These are phyloP conservation scores for Cromileptes altivelis DNA, from an alignment of 2,113 vertebrate genomes.

Conservation along the genomic window DNA sequence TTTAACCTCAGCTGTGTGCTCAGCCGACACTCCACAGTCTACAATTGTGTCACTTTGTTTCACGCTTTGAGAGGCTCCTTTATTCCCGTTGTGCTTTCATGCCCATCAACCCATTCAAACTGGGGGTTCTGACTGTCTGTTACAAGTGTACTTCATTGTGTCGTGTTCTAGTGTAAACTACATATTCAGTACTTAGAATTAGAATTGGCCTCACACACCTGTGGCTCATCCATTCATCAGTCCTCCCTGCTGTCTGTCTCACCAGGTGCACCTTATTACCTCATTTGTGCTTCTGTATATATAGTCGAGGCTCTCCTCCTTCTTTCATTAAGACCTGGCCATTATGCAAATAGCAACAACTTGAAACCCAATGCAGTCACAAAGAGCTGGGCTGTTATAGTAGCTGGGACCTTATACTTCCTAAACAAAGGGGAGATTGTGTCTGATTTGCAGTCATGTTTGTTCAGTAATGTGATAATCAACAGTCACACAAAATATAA, in stretches of 20 bases:
- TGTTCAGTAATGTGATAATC: not conserved
- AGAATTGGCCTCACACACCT: too few species aligned
- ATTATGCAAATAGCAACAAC: too few species aligned
- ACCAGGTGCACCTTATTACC: too few species aligned
- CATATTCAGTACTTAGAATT: not conserved
- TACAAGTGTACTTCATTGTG: constrained; percentile 8
- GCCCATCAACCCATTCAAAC: not conserved
- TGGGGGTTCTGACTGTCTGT: constrained; percentile 2
- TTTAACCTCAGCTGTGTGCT: not conserved
- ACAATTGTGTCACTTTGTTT: not conserved
- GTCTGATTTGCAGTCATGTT: not conserved
- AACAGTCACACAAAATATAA: not conserved
- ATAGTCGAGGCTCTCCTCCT: too few species aligned
- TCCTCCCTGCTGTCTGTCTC: too few species aligned
- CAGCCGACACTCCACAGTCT: not conserved
- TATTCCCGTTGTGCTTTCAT: not conserved
- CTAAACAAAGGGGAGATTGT: not conserved
- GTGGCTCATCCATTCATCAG: too few species aligned
- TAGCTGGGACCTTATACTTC: too few species aligned
- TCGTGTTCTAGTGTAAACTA: not conserved
- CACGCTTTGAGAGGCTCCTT: constrained; percentile 32
- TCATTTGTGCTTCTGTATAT: too few species aligned
- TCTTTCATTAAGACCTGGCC: too few species aligned
- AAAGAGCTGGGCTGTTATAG: too few species aligned
- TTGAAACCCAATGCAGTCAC: too few species aligned